These are phyloP conservation scores for Vanacampus margaritifer DNA, from an alignment of 2,113 vertebrate genomes.

Conservation along the genomic window DNA sequence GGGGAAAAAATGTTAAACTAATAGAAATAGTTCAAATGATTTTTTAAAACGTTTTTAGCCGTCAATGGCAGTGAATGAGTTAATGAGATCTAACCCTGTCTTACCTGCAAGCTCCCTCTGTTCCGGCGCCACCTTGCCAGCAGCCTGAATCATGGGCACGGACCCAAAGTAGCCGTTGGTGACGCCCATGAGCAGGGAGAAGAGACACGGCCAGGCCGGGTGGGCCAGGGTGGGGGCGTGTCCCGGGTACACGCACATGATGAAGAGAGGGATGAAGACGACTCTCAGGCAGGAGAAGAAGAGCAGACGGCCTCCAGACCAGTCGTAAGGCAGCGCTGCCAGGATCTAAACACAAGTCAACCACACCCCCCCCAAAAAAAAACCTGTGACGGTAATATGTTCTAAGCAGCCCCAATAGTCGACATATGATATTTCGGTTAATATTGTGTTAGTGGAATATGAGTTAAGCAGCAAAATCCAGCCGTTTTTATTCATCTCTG, in stretches of 20 bases:
- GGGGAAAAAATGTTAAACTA: too few species aligned
- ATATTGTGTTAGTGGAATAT: too few species aligned
- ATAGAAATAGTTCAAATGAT: too few species aligned
- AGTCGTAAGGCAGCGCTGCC: slow-evolving; percentile 90
- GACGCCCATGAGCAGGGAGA: slow-evolving; percentile 96
- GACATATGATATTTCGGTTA: too few species aligned
- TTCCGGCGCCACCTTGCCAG: slow-evolving; percentile 86
- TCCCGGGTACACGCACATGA: slow-evolving; percentile 91
- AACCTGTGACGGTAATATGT: too few species aligned
- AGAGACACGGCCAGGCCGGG: slow-evolving; percentile 94
- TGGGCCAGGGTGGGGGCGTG: slow-evolving; percentile 82
- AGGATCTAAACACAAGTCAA: slow-evolving; percentile 85
- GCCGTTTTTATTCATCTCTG: too few species aligned
- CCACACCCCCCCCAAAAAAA: too few species aligned
- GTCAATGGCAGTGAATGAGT: too few species aligned
- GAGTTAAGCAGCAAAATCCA: too few species aligned
- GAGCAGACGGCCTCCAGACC: slow-evolving; percentile 87
- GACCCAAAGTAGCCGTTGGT: slow-evolving; percentile 96
- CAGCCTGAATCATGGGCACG: slow-evolving; percentile 95
- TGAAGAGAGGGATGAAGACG: slow-evolving; percentile 95
- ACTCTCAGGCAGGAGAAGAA: slow-evolving; percentile 86
- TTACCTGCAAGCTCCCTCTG: slow-evolving; percentile 94
- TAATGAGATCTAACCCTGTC: too few species aligned
- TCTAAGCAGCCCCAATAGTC: too few species aligned
- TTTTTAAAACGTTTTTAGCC: too few species aligned